Evolutionary conservation across 1,140 invertebrate genomes (phyloP).

Genomic region (Nymphalis io): DNA sequence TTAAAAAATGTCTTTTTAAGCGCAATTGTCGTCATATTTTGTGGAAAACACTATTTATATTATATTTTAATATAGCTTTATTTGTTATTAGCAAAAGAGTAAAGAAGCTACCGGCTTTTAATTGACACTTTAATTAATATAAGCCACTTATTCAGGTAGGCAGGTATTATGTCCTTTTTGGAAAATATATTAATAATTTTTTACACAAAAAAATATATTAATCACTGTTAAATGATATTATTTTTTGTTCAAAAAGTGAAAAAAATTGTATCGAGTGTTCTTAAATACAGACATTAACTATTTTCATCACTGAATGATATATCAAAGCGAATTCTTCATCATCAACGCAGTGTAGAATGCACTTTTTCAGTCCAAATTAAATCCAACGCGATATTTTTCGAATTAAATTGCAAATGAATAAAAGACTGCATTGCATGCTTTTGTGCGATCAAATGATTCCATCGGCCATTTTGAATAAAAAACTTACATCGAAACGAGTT

Average conservation of each 20-base stretch:
- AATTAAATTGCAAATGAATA: slow-evolving; percentile 31
- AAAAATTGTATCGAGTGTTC: background rate
- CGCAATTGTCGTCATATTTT: too few species aligned
- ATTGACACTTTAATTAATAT: too few species aligned
- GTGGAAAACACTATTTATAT: too few species aligned
- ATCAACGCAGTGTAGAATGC: slow-evolving; percentile 8
- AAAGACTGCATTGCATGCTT: slow-evolving; percentile 30
- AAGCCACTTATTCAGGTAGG: too few species aligned
- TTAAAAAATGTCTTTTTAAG: too few species aligned
- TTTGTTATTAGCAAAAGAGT: too few species aligned
- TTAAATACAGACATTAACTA: background rate
- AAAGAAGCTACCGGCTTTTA: too few species aligned
- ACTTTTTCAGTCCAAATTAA: slow-evolving; percentile 24
- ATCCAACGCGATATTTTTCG: slow-evolving; percentile 27
- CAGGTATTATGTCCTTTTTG: too few species aligned
- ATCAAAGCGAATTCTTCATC: slow-evolving; percentile 13
- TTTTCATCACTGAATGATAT: slow-evolving; percentile 3
- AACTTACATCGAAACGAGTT: slow-evolving; percentile 17
- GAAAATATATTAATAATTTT: too few species aligned
- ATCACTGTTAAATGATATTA: too few species aligned
- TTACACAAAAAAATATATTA: too few species aligned
- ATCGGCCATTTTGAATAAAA: slow-evolving; percentile 27
- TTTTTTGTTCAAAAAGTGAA: background rate
- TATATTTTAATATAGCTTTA: too few species aligned
- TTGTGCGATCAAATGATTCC: slow-evolving; percentile 33